phyloP scores from a whole-genome alignment of 2,113 vertebrate species.

The Bubo bubo region DNA sequence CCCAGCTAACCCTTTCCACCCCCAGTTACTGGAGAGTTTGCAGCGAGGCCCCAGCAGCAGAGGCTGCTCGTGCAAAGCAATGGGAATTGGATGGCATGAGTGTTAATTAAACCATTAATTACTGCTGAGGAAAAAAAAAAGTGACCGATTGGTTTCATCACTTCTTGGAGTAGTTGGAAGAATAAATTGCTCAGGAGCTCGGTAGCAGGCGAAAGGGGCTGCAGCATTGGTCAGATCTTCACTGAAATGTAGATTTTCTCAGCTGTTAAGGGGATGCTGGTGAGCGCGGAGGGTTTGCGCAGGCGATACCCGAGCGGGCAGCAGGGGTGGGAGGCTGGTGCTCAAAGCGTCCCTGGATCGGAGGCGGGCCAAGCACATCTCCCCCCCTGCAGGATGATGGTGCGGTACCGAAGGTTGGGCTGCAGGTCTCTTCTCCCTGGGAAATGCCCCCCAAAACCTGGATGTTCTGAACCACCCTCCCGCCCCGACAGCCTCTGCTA shows the following conservation, averaged over 20 bases:
- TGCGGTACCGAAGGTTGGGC: not conserved
- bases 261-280: not conserved
- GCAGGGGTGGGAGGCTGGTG: not conserved
- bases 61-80: not conserved
- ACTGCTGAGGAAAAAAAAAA: not conserved
- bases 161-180: not conserved
- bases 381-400: not conserved
- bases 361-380: rapidly evolving
- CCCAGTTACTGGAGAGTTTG: not conserved
- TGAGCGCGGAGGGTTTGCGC: rapidly evolving
- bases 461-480: rapidly evolving
- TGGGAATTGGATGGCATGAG: slow-evolving; percentile 55
- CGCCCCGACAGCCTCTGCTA: not conserved
- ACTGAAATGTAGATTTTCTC: not conserved
- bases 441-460: not conserved
- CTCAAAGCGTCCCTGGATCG: not conserved
- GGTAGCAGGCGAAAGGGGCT: rapidly evolving
- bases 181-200: not conserved
- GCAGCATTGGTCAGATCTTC: rapidly evolving
- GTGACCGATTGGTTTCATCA: not conserved
- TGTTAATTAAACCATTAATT: slow-evolving; percentile 72
- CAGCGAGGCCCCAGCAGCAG: not conserved
- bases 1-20: not conserved
- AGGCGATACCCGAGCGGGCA: not conserved
- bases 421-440: not conserved